A percentile compares a stretch with the other conserved stretches of the same genome.
These are phyloP conservation scores for Henricia sp. DNA, from an alignment of 53 echinoderm and acorn worm species.

Conservation along the genomic window DNA sequence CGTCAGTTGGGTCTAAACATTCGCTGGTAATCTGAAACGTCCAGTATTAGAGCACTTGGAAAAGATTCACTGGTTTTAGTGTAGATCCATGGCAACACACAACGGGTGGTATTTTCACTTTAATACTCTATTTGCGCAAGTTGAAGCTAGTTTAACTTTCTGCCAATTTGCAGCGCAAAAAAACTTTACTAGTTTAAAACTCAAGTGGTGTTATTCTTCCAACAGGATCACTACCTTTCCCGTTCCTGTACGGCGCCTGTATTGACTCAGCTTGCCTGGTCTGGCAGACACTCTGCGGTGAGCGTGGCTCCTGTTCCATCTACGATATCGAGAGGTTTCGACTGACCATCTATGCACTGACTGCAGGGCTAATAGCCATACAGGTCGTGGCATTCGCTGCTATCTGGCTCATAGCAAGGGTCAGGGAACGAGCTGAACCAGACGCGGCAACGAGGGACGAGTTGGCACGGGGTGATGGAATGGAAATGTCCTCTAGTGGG, in stretches of 20 bases:
- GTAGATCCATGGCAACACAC: too few relatives aligned
- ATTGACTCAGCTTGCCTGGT: constrained; percentile 78
- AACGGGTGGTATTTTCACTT: too few relatives aligned
- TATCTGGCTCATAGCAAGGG: constrained; percentile 2
- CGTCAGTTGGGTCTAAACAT: too few relatives aligned
- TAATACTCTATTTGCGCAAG: too few relatives aligned
- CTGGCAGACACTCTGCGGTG: constrained; percentile 70
- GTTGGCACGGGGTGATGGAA: too few relatives aligned
- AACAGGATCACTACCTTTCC: constrained; percentile 75
- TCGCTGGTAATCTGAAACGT: too few relatives aligned
- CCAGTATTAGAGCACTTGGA: too few relatives aligned
- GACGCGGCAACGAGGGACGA: constrained; percentile 1
- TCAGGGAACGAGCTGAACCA: neutral
- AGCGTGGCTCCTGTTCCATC: constrained; percentile 69
- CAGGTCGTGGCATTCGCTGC: constrained; percentile 28
- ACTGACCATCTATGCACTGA: constrained; percentile 25
- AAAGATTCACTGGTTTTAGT: too few relatives aligned
- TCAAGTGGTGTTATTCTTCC: neutral
- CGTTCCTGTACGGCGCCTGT: constrained; percentile 69
- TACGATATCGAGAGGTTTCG: constrained; percentile 78
- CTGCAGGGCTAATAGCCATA: constrained; percentile 34
- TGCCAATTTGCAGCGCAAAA: too few relatives aligned
- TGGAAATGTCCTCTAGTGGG: neutral
- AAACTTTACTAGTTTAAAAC: too few relatives aligned
- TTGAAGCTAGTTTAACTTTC: too few relatives aligned